Evolutionary conservation across 2,888 invertebrate genomes (phyloP).

Genomic region (Sericinus montela): DNA sequence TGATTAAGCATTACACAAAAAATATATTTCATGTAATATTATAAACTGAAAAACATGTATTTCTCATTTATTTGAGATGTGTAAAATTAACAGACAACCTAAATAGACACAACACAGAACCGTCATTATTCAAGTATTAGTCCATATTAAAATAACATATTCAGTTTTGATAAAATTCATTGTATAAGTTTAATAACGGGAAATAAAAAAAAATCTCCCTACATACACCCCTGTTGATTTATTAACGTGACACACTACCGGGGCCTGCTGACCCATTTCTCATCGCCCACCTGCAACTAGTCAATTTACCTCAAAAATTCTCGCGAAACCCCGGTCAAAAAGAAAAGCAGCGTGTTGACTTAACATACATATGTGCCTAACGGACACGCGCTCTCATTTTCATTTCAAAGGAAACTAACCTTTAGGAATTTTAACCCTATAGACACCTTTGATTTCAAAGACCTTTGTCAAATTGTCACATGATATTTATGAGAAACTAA

Average conservation of each 20-base stretch:
- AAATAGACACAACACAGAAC: no score
- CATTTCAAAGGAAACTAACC: conserved; percentile 48
- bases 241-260: conserved; percentile 69
- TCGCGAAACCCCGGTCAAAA: conserved; percentile 59
- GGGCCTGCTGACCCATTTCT: conserved; percentile 75
- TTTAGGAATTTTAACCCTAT: conserved; percentile 42
- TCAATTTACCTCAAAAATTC: conserved; percentile 74
- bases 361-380: conserved; percentile 67
- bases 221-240: conserved; percentile 60
- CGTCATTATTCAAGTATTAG: no score
- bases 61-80: no score
- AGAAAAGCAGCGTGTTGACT: conserved; percentile 72
- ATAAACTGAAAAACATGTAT: no score
- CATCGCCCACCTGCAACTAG: conserved; percentile 66
- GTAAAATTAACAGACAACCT: no score
- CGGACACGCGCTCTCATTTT: conserved; percentile 61
- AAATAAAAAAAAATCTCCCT: not conserved
- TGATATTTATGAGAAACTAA: conserved; percentile 31
- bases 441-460: conserved; percentile 53
- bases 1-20: no score
- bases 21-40: no score
- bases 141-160: no score
- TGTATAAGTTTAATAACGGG: no score
- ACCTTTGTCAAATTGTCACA: conserved; percentile 38
- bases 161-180: no score